phyloP scores from a whole-genome alignment of 2,888 invertebrate genomes.

The Amaurobius ferox region DNA sequence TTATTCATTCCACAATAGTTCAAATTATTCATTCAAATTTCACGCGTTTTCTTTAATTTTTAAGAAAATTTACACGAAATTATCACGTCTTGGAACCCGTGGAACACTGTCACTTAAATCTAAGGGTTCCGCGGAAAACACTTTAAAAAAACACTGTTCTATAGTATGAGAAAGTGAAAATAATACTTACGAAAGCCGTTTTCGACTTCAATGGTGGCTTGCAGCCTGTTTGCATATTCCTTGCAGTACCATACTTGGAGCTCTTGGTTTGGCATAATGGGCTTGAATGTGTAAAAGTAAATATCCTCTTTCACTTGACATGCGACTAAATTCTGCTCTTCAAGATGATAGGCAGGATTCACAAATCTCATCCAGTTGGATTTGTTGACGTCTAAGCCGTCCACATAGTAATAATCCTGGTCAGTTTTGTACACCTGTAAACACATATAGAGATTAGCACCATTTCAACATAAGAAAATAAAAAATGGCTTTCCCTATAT shows the following conservation, averaged over 20 bases:
- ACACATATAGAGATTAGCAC: not conserved
- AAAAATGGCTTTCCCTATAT: too few relatives aligned
- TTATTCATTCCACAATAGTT: too few relatives aligned
- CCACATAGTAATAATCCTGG: constrained; percentile 93
- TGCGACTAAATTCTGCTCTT: constrained; percentile 97
- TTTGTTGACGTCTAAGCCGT: constrained; percentile 93
- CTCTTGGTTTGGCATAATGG: constrained; percentile 96
- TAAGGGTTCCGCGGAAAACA: too few relatives aligned
- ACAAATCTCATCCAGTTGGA: constrained; percentile 99
- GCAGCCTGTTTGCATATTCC: constrained; percentile 94
- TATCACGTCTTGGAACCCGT: too few relatives aligned
- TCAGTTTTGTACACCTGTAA: constrained; percentile 84
- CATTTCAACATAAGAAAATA: not conserved
- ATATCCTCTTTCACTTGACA: constrained; percentile 94
- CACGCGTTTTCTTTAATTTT: too few relatives aligned
- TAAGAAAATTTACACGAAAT: too few relatives aligned
- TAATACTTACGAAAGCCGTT: constrained; percentile 81
- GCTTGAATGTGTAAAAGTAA: constrained; percentile 97
- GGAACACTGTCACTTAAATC: too few relatives aligned
- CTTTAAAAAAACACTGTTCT: too few relatives aligned
- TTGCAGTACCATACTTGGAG: constrained; percentile 98
- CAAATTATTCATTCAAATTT: too few relatives aligned
- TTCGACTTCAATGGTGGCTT: constrained; percentile 40
- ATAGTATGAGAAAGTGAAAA: too few relatives aligned
- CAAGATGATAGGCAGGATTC: constrained; percentile 93